Evolutionary conservation across 2,888 invertebrate genomes (phyloP).

Genomic region (Amphipyra tragopoginis): DNA sequence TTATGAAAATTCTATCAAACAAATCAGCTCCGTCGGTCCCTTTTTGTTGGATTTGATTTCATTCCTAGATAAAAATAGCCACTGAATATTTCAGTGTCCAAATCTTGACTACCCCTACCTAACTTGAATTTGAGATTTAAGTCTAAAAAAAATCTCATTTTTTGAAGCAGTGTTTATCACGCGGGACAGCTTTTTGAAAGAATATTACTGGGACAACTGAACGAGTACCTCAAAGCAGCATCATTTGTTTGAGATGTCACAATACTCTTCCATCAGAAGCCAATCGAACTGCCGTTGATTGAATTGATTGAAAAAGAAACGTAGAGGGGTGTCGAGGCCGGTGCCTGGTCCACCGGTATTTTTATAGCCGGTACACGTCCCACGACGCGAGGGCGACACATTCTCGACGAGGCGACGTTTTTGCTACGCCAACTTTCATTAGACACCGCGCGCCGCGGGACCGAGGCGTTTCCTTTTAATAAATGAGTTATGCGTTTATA

Average conservation of each 20-base stretch:
- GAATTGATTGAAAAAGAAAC: slow-evolving; percentile 88
- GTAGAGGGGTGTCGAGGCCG: slow-evolving; percentile 72
- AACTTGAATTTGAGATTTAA: background rate
- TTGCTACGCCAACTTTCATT: slow-evolving; percentile 88
- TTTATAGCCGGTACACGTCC: slow-evolving; percentile 88
- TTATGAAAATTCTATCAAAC: no score
- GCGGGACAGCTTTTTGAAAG: background rate
- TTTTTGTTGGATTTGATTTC: no score
- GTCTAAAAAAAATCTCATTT: background rate
- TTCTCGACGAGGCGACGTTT: slow-evolving; percentile 86
- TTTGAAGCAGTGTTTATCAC: background rate
- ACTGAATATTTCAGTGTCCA: no score
- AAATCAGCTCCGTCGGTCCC: no score
- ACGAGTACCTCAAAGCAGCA: slow-evolving; percentile 34
- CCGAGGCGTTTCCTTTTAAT: slow-evolving; percentile 85
- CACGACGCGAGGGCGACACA: slow-evolving; percentile 88
- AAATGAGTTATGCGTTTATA: slow-evolving; percentile 88
- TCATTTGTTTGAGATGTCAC: slow-evolving; percentile 69
- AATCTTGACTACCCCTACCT: no score
- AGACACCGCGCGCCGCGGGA: slow-evolving; percentile 83
- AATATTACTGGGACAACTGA: background rate
- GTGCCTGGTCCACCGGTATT: slow-evolving; percentile 81
- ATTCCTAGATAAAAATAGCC: no score
- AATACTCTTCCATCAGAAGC: slow-evolving; percentile 75
- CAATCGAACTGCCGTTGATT: slow-evolving; percentile 84